Base-by-base conservation (phyloP, 2,888 invertebrate species). In the Drosophila pegasa region DNA sequence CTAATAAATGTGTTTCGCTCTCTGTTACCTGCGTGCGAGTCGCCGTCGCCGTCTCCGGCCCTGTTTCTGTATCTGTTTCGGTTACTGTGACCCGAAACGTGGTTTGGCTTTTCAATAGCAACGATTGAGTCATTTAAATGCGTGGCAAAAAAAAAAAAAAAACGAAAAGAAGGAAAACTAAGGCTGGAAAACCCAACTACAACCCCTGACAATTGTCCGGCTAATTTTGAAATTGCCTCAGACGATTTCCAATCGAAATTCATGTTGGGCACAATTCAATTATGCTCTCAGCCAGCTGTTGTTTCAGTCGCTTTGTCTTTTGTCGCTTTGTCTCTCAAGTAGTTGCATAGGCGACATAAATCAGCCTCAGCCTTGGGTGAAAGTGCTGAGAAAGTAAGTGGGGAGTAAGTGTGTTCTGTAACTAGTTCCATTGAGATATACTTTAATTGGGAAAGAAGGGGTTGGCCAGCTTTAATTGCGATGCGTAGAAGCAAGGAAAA, bases 91-190 rank as follows among this genome's bases (percentile, higher is more conserved):
- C 75, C 75, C 72, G 35, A 60, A 61, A 75, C 75, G 75, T 75
- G 75, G 75, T 75, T 75, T 75, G 75, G 75, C 75, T 75, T 75
- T 71, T 43, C 63, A 73, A 73, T 72, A 63, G 43, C 22, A 27
- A 57, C 75, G 87, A 87, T 87, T 88, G 87, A 87, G 87, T 87
- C 84, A 87, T 87, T 87, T 80, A 68, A 80, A 78, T 81, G 80
- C 71, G 64, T 70, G 66, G 68, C 71, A 73, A 80, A 80, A 78
- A 73, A 65, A 25, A 47, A 43, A 38, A 16, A 38, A 2, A 29
- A 14, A 47, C 37, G n/a, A n/a, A n/a, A n/a, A 35, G 14, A 22
- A 20, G 37, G 27, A 48, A 63, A 57, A 41, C 50, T 33, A 31
- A 50, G 35, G 22, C 6, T 25, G 16, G 14, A 50, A 37, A 63